Evolutionary conservation across 2,113 vertebrate species (phyloP).

Genomic region (Zapus hudsonius): DNA sequence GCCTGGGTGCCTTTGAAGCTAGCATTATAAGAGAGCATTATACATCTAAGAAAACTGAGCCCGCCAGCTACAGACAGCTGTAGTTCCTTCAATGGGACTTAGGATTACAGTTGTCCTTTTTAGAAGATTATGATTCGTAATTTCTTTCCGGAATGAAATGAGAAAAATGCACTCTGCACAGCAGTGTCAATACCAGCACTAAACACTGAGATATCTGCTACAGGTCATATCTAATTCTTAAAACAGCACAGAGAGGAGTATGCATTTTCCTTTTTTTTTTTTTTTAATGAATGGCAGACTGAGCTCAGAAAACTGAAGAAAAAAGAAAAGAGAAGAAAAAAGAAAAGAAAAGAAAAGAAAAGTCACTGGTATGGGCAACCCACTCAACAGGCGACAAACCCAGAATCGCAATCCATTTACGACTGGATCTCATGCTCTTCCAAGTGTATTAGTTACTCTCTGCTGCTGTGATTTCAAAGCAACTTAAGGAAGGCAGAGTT

Average conservation of each 20-base stretch:
- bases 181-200: background rate
- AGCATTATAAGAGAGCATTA: background rate
- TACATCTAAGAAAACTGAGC: background rate
- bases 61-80: background rate
- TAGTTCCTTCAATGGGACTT: background rate
- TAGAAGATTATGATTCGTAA: background rate
- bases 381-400: background rate
- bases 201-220: background rate
- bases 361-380: too few relatives aligned
- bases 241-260: background rate
- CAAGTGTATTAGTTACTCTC: background rate
- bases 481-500: too few relatives aligned
- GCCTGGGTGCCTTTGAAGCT: background rate
- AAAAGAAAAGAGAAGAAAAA: background rate
- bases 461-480: too few relatives aligned
- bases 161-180: background rate
- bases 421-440: background rate
- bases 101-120: background rate
- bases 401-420: background rate
- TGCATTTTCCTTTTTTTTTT: background rate
- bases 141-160: constrained; percentile 18
- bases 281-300: background rate
- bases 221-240: background rate
- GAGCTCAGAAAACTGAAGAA: background rate
- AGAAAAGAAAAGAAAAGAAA: background rate